Percentiles rank a stretch among this genome's conserved stretches.
These are phyloP conservation scores for Acanthisitta chloris DNA, from an alignment of 2,113 vertebrate genomes.

Conservation along the genomic window DNA sequence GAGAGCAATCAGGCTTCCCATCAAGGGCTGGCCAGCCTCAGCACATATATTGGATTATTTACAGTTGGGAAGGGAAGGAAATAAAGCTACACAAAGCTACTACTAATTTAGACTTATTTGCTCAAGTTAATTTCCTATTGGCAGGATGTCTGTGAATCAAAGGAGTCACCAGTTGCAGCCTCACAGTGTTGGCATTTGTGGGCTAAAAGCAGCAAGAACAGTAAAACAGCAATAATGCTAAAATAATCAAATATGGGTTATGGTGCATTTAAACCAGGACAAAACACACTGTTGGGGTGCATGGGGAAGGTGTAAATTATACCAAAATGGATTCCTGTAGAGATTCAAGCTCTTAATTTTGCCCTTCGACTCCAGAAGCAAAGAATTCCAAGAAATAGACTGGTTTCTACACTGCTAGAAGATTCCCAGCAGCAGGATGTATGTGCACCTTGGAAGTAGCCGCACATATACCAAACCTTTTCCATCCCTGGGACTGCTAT, in stretches of 20 bases:
- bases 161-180: not conserved
- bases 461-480: not conserved
- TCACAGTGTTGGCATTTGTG: rapidly evolving
- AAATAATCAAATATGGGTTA: not conserved
- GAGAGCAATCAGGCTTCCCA: not conserved
- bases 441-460: not conserved
- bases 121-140: not conserved
- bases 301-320: not conserved
- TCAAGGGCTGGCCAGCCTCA: rapidly evolving
- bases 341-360: not conserved
- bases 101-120: not conserved
- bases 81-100: not conserved
- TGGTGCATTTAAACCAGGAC: not conserved
- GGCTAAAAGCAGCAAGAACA: not conserved
- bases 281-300: not conserved
- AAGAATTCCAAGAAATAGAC: not conserved
- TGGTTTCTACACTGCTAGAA: not conserved
- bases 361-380: not conserved
- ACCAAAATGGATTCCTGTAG: not conserved
- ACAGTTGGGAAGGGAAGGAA: not conserved
- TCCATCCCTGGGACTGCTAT: not conserved
- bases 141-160: not conserved
- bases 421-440: not conserved
- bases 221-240: not conserved
- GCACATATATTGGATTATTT: not conserved